These are phyloP conservation scores for Pecten maximus DNA, from an alignment of 2,888 invertebrate genomes.

Conservation along the genomic window DNA sequence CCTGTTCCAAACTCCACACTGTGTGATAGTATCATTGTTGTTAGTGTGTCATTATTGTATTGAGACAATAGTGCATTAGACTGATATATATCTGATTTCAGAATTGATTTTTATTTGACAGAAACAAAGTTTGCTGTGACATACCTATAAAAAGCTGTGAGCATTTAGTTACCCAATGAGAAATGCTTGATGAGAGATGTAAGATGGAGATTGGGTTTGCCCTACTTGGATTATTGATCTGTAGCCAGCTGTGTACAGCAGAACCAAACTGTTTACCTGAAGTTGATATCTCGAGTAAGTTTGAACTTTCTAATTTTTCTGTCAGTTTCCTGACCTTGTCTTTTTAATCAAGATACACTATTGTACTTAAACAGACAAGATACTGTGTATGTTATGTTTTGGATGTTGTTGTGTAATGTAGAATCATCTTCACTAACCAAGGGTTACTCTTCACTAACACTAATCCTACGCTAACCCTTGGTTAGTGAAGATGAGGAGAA, in stretches of 20 bases:
- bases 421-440: too few species aligned
- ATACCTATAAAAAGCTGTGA: not conserved
- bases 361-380: too few species aligned
- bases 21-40: too few species aligned
- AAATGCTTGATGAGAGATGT: not conserved
- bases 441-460: too few species aligned
- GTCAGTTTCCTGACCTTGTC: too few species aligned
- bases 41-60: too few species aligned
- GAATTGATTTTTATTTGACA: constrained; percentile 12
- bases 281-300: not conserved
- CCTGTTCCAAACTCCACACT: too few species aligned
- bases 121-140: not conserved
- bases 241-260: not conserved
- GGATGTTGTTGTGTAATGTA: too few species aligned
- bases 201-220: not conserved
- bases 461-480: too few species aligned
- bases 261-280: not conserved
- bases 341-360: too few species aligned
- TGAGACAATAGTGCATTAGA: not conserved
- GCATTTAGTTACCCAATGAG: not conserved
- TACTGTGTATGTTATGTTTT: too few species aligned
- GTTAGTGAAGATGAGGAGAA: too few species aligned
- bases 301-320: not conserved
- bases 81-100: not conserved
- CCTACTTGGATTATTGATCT: not conserved